Conservation (phyloP, 1,140 invertebrate genomes). For the Saccostrea echinata region DNA sequence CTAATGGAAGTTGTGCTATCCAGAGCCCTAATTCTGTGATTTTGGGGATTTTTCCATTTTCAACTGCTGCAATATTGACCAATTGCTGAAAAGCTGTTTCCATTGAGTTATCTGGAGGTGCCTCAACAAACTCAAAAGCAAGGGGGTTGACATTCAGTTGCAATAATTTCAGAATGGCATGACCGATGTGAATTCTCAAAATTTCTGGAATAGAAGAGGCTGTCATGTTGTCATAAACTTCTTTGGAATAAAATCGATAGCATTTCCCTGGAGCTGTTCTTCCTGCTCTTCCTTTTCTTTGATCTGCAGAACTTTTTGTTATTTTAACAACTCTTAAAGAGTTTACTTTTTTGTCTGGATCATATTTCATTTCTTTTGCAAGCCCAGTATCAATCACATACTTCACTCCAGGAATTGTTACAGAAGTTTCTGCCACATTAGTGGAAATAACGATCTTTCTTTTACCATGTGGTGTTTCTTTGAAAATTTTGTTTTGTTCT, state of each 20-base stretch:
- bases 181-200: slow-evolving; percentile 69
- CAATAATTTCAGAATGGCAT: slow-evolving; percentile 72
- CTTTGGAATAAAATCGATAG: slow-evolving; percentile 73
- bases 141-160: slow-evolving; percentile 68
- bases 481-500: slow-evolving; percentile 88
- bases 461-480: slow-evolving; percentile 60
- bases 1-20: slow-evolving; percentile 73
- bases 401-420: slow-evolving; percentile 77
- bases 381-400: slow-evolving; percentile 78
- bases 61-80: slow-evolving; percentile 65
- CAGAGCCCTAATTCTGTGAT: slow-evolving; percentile 74
- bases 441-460: slow-evolving; percentile 78
- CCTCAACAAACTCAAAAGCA: slow-evolving; percentile 73
- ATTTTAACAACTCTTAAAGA: slow-evolving; percentile 65
- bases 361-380: slow-evolving; percentile 74
- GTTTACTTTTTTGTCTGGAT: slow-evolving; percentile 72
- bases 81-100: slow-evolving; percentile 64
- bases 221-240: slow-evolving; percentile 67
- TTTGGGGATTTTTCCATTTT: slow-evolving; percentile 73
- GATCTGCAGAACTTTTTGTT: slow-evolving; percentile 74
- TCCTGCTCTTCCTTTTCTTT: slow-evolving; percentile 77
- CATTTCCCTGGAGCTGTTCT: slow-evolving; percentile 72
- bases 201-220: slow-evolving; percentile 71
- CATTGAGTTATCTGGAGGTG: slow-evolving; percentile 67
- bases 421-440: slow-evolving; percentile 79